Evolutionary conservation across 2,888 invertebrate genomes (phyloP).

Genomic region (Chloromyia formosa): DNA sequence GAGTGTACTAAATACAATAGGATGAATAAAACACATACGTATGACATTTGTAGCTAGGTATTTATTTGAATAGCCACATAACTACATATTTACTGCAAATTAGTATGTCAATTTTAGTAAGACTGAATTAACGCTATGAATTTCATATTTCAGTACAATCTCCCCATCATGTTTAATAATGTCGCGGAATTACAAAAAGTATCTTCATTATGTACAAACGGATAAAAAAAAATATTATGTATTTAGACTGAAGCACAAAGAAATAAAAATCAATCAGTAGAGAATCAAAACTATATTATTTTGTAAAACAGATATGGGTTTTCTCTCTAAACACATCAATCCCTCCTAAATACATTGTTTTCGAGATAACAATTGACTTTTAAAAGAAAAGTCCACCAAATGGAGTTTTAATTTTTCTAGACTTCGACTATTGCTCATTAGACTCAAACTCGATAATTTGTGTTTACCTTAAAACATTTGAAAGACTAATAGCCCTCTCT

Average conservation of each 20-base stretch:
- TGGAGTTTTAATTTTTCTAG: constrained; percentile 11
- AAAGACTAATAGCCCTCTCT: not conserved
- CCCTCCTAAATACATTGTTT: constrained; percentile 66
- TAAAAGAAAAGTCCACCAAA: constrained; percentile 32
- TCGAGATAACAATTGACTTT: constrained; percentile 60
- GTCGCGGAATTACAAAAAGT: constrained; percentile 17
- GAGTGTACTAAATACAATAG: too few relatives aligned
- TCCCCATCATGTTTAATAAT: not conserved
- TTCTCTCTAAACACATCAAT: constrained; percentile 68
- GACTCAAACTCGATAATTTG: not conserved
- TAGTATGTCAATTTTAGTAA: constrained; percentile 17
- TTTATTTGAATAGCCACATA: constrained; percentile 34
- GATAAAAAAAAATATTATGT: constrained; percentile 11
- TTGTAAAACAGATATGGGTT: not conserved
- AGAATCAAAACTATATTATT: constrained; percentile 20
- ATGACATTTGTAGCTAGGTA: constrained; percentile 20
- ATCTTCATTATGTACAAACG: constrained; percentile 27
- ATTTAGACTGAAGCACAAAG: constrained; percentile 10
- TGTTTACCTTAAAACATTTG: not conserved
- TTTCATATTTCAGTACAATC: not conserved
- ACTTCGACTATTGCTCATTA: constrained; percentile 13
- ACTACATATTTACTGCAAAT: constrained; percentile 34
- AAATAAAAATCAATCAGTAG: constrained; percentile 11
- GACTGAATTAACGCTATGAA: constrained; percentile 19
- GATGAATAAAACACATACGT: constrained; percentile 16